Evolutionary conservation across 2,888 invertebrate genomes (phyloP), one percentile per base, ranked within the genome.

Genomic region (Lottia gigantea): DNA sequence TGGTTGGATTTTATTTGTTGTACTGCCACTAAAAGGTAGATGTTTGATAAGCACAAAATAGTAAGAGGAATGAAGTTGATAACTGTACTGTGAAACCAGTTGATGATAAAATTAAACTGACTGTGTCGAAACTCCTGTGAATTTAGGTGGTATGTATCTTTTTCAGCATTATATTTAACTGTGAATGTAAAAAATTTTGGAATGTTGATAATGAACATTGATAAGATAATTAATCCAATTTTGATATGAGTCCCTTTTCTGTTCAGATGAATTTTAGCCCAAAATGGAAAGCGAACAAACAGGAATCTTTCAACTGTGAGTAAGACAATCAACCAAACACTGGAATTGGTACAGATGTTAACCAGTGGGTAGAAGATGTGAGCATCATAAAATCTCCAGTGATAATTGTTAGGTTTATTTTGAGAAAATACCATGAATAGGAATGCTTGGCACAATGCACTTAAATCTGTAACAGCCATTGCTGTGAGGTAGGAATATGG

Each of bases 401-500:
- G 75, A 69, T 82, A 82, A 25, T 76, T 75, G 40, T 64, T 46
- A 11, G 71, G 72, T 46, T 71, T 71, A 61, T 77, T 76, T 16
- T 68, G 64, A 15, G 82, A 81, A 63, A 78, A 75, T 68, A 78
- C 71, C 78, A 79, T 78, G 66, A 68, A 80, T n/a, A 82, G 72
- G 40, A 85, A 78, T 12, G 83, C 81, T 26, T 86, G 77, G 2
- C 80, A 63, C 23, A 87, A 77, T n/a, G 83, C 83, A 12, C 76
- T 61, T 31, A 86, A 76, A 70, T 87, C 86, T 0, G 83, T 79
- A 14, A 81, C 75, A 0, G 86, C 85, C 63, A 87, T 79, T n/a
- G 82, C 84, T 3, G 82, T 82, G 14, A 87, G 80, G 73, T 86
- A 85, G 15, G 84, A 83, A 77, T 87, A 87, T 0, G 87, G 86